Conservation (phyloP, 2,113 vertebrate genomes). For the Ardeotis arabs region DNA sequence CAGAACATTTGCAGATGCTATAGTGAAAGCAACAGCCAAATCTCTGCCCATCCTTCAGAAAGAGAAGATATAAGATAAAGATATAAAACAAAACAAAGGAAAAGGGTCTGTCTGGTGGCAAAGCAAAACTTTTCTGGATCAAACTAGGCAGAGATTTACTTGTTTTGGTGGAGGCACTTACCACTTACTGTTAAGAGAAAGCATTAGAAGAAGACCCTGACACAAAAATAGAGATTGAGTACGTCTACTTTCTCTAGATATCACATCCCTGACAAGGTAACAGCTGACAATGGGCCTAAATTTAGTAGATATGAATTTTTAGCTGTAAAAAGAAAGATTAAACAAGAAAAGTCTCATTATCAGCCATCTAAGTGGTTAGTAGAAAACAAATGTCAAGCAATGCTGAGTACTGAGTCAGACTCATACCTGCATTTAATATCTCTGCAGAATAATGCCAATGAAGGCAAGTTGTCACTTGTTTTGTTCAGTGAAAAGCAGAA, state of each 20-base stretch:
- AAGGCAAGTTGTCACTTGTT: background rate
- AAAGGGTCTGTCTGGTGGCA: background rate
- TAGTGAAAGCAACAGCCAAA: background rate
- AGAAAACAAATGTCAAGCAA: background rate
- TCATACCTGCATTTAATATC: background rate
- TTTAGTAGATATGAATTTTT: background rate
- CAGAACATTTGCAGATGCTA: background rate
- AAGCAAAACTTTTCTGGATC: background rate
- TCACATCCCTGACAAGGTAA: fast-evolving
- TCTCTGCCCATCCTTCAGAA: background rate
- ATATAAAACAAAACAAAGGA: background rate
- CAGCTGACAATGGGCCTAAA: background rate
- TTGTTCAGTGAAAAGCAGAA: background rate
- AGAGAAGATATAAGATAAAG: background rate
- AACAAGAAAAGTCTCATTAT: background rate
- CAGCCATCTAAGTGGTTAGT: background rate
- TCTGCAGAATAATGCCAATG: background rate
- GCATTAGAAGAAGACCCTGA: background rate
- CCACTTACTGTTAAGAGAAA: background rate
- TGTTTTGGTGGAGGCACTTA: background rate
- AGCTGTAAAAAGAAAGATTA: background rate
- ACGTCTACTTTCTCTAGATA: background rate
- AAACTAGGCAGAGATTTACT: background rate
- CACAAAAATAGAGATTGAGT: background rate
- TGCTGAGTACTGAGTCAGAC: fast-evolving